Percentiles rank a stretch among this genome's conserved stretches.
phyloP scores from a whole-genome alignment of 2,797 vertebrate species.

The Huso huso region DNA sequence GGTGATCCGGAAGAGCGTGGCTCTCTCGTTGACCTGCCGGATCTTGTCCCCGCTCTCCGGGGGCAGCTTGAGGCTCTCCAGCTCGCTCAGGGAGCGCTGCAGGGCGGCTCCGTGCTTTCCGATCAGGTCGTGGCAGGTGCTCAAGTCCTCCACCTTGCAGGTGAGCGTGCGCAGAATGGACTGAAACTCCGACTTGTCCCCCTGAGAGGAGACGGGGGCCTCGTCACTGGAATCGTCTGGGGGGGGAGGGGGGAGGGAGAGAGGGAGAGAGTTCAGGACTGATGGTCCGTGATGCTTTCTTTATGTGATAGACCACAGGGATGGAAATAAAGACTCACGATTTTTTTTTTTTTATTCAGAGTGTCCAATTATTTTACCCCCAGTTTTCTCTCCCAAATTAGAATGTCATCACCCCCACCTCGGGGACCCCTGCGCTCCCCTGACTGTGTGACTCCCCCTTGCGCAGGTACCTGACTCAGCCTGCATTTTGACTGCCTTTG shows the following conservation, averaged over 20 bases:
- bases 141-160: conserved; percentile 90
- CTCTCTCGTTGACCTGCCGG: conserved; percentile 87
- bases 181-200: conserved; percentile 82
- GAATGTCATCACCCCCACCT: too few species aligned
- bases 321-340: too few species aligned
- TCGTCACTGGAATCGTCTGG: conserved; percentile 91
- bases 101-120: conserved; percentile 93
- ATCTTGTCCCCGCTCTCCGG: conserved; percentile 83
- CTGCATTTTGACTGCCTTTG: conserved; percentile 85
- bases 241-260: neutral
- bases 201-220: conserved; percentile 63
- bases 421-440: too few species aligned
- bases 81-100: conserved; percentile 89
- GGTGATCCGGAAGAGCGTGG: conserved; percentile 91
- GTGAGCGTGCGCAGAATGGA: conserved; percentile 77
- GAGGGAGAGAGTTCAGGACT: neutral
- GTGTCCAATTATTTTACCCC: too few species aligned
- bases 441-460: too few species aligned
- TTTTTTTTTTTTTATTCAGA: too few species aligned
- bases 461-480: conserved; percentile 73
- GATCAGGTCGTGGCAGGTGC: conserved; percentile 93
- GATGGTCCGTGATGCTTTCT: too few species aligned
- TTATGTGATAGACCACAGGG: too few species aligned
- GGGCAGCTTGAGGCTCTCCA: conserved; percentile 73
- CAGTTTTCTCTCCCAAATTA: too few species aligned